Evolutionary conservation across 2,797 vertebrate genomes (phyloP).

Genomic region (Pitangus sulphuratus): DNA sequence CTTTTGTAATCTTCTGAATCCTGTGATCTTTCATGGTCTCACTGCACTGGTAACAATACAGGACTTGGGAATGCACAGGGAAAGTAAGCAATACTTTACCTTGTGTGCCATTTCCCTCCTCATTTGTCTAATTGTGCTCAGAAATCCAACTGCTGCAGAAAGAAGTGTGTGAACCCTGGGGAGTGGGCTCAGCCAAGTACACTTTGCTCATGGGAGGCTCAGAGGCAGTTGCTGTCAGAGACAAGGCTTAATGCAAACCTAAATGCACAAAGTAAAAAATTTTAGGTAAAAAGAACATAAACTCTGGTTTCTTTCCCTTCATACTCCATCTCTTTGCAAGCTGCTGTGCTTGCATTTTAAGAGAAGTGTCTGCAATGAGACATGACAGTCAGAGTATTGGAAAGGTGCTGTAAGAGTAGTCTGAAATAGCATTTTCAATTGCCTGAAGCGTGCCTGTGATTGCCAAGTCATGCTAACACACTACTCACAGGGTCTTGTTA

Average conservation of each 20-base stretch:
- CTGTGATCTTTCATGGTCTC: rapidly evolving
- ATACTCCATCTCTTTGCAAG: neutral
- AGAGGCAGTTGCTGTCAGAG: neutral
- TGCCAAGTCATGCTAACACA: neutral
- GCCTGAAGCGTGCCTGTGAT: neutral
- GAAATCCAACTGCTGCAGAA: neutral
- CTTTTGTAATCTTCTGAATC: neutral
- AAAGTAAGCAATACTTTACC: neutral
- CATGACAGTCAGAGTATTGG: neutral
- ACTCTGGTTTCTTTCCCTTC: neutral
- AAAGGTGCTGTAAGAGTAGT: neutral
- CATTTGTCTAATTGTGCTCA: neutral
- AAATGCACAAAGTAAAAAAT: neutral
- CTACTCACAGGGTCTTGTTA: neutral
- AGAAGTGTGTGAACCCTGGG: neutral
- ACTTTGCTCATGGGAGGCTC: neutral
- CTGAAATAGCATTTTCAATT: neutral
- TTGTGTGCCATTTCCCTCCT: neutral
- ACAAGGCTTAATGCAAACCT: neutral
- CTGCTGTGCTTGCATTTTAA: neutral
- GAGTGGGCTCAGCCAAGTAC: neutral
- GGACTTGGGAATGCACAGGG: neutral
- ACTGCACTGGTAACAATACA: neutral
- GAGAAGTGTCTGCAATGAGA: neutral
- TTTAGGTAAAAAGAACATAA: neutral